phyloP scores from a whole-genome alignment of 2,888 invertebrate genomes.

The Syrphus vitripennis region DNA sequence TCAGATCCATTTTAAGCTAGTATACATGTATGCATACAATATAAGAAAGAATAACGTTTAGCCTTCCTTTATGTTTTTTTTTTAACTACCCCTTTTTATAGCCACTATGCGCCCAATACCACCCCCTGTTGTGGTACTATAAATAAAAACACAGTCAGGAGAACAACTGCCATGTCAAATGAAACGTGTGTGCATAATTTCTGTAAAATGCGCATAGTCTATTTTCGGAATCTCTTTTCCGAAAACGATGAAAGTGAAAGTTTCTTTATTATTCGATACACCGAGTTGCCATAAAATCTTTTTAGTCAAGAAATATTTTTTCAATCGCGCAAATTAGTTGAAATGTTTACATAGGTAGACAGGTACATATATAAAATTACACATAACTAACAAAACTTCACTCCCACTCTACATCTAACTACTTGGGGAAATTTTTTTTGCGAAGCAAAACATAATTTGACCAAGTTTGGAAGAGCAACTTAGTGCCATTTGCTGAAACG shows the following conservation, averaged over 20 bases:
- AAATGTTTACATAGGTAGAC: too few species aligned
- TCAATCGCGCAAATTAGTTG: background rate
- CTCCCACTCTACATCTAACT: too few species aligned
- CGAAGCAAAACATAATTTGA: too few species aligned
- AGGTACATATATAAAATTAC: too few species aligned
- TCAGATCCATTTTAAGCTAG: too few species aligned
- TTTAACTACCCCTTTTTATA: background rate
- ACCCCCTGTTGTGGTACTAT: too few species aligned
- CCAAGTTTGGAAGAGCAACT: too few species aligned
- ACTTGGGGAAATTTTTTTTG: too few species aligned
- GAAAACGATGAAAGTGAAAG: constrained; percentile 15
- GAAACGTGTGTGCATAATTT: background rate
- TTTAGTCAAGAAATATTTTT: background rate
- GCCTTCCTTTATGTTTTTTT: background rate
- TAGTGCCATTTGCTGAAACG: too few species aligned
- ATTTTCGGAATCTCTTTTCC: constrained; percentile 23
- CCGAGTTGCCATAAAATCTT: background rate
- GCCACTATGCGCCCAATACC: background rate
- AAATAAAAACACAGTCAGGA: background rate
- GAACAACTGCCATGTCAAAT: background rate
- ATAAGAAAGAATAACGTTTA: too few species aligned
- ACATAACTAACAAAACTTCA: too few species aligned
- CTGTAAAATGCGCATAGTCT: constrained; percentile 24
- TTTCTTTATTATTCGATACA: background rate
- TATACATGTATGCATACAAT: too few species aligned